Base-by-base conservation (phyloP, 1,140 invertebrate genomes). In the Lasioglossum albipes region DNA sequence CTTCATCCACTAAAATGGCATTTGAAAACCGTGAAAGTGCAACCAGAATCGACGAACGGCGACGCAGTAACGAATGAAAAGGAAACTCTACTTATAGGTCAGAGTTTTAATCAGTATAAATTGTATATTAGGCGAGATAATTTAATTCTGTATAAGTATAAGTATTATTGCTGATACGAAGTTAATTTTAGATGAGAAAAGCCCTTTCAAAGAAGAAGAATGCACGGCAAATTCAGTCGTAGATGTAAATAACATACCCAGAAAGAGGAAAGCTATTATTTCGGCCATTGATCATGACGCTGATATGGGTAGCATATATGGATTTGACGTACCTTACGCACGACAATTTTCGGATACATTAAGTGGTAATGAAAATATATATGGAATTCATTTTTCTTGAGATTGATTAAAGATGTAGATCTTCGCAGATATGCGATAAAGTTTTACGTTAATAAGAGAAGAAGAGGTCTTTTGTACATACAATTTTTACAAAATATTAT, bases 1-100 rank as follows among this genome's bases (percentile, higher is more conserved):
- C 94, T 96, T 90, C 95, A 94, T 75, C 95, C 95, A 0, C 94
- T 96, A 0, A 94, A 95, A 86, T 95, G 95, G 95, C 95, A 96
- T 6, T 72, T 71, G 54, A 87, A 75, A 66, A 49, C 18, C 1
- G 13, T 5, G 2, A n/a, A 76, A 41, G 16, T 13, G 18, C 7
- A 61, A 20, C 16, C 31, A 12, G 6, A 77, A 9, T 5, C 12
- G 13, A 0, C 2, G 7, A 66, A 36, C 7, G 52, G 49, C 36
- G 36, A 36, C 36, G 36, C 36, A 3, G 36, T 36, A 36, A 36
- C 36, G 36, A 36, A 36, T 5, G 36, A 36, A 36, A 49, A 49
- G 9, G 2, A 49, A 49, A 49, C 10, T 49, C 13, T 49, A 10
- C 45, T 12, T 10, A 49, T 36, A 36, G 36, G 36, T 36, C 36